Percentiles rank a stretch among this genome's conserved stretches.
These are phyloP conservation scores for Paralichthys olivaceus DNA, from an alignment of 2,113 vertebrate species.

Conservation along the genomic window DNA sequence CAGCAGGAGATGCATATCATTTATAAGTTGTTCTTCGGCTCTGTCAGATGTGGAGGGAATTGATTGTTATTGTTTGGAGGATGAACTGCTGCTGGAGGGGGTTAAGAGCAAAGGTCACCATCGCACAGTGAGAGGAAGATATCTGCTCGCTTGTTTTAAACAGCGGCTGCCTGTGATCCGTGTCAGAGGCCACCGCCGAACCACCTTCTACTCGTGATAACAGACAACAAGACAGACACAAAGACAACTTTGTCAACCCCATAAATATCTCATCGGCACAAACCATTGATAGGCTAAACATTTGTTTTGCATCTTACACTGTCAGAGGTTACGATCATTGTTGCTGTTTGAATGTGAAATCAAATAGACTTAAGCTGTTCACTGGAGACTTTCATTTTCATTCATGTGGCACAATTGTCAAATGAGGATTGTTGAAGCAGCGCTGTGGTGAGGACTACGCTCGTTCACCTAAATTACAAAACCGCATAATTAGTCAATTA, in stretches of 20 bases:
- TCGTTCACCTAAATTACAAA: constrained; percentile 12
- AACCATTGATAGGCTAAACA: constrained; percentile 73
- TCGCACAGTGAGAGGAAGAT: constrained; percentile 71
- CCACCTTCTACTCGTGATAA: constrained; percentile 62
- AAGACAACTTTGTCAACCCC: constrained; percentile 71
- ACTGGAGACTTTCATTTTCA: constrained; percentile 63
- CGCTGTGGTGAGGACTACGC: neutral
- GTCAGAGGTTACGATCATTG: constrained; percentile 59
- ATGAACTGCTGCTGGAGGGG: constrained; percentile 71
- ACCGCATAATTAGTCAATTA: neutral
- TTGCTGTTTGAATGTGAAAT: constrained; percentile 68
- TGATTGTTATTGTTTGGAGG: constrained; percentile 84
- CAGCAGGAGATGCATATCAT: constrained; percentile 86
- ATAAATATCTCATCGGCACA: constrained; percentile 67
- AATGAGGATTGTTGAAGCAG: constrained; percentile 17
- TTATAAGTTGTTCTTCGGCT: constrained; percentile 80
- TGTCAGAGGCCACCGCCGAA: constrained; percentile 57
- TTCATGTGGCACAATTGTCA: constrained; percentile 48
- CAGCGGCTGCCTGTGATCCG: constrained; percentile 68
- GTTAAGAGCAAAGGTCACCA: constrained; percentile 76
- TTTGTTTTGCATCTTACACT: constrained; percentile 71
- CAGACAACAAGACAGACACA: constrained; percentile 70
- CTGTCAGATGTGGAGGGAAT: constrained; percentile 80
- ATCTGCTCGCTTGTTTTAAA: constrained; percentile 68
- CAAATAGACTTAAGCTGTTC: constrained; percentile 68